A percentile compares a stretch with the other conserved stretches of the same genome.
phyloP scores from a whole-genome alignment of 2,113 vertebrate species.

The Oryzias celebensis region DNA sequence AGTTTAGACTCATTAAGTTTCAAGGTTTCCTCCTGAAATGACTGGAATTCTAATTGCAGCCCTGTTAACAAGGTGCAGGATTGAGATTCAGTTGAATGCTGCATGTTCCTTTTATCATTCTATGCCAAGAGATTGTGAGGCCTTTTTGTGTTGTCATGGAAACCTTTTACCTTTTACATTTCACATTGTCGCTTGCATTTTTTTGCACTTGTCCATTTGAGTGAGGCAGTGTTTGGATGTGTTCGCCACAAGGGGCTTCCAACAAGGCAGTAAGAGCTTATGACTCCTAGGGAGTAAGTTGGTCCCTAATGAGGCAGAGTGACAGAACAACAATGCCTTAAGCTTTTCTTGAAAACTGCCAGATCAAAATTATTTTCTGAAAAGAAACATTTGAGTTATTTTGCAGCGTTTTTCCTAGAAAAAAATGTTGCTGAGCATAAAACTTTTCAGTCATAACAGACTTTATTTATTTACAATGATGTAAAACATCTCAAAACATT shows the following conservation, averaged over 20 bases:
- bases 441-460: background rate
- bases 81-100: conserved; percentile 38
- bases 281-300: conserved; percentile 10
- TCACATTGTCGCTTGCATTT: conserved; percentile 60
- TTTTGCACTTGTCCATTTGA: conserved; percentile 55
- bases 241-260: conserved; percentile 39
- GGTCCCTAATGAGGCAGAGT: too few relatives aligned
- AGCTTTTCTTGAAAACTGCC: too few relatives aligned
- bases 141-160: conserved; percentile 70
- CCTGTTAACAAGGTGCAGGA: conserved; percentile 29
- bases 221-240: conserved; percentile 35
- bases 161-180: conserved; percentile 67
- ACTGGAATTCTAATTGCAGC: conserved; percentile 31
- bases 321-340: too few relatives aligned
- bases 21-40: conserved; percentile 33
- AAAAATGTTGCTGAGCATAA: background rate
- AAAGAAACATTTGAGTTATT: too few relatives aligned
- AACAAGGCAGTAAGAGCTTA: conserved; percentile 40
- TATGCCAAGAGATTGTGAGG: conserved; percentile 48
- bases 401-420: too few relatives aligned
- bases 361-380: too few relatives aligned
- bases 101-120: conserved; percentile 46
- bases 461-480: background rate
- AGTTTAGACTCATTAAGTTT: conserved; percentile 28
- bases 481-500: background rate